Evolutionary conservation across 2,797 vertebrate genomes (phyloP).

Genomic region (Megalops cyprinoides): DNA sequence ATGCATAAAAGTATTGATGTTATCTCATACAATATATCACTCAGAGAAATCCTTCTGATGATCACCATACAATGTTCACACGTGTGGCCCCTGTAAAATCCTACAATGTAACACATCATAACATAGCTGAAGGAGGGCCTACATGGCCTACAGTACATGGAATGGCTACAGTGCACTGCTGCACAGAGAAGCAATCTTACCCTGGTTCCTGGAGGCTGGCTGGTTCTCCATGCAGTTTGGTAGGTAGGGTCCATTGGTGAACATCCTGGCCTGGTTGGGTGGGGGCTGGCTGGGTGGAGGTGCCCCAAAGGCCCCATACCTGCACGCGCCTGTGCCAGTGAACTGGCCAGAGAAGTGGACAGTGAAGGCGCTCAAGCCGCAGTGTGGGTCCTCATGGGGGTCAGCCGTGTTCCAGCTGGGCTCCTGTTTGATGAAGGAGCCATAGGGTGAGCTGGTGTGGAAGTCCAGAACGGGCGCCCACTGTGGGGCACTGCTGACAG

Average conservation of each 20-base stretch:
- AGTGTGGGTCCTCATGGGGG: slow-evolving; percentile 86
- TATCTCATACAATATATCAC: too few species aligned
- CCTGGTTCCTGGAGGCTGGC: slow-evolving; percentile 86
- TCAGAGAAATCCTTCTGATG: too few species aligned
- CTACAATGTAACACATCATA: too few species aligned
- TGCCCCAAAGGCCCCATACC: slow-evolving; percentile 89
- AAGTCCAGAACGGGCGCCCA: slow-evolving; percentile 90
- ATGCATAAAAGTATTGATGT: too few species aligned
- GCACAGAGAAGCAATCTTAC: slow-evolving; percentile 60
- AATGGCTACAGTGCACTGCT: not conserved
- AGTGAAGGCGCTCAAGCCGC: slow-evolving; percentile 92
- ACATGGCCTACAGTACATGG: too few species aligned
- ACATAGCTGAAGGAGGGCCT: too few species aligned
- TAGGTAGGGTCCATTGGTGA: slow-evolving; percentile 89
- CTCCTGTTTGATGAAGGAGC: slow-evolving; percentile 96
- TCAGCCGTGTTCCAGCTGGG: slow-evolving; percentile 88
- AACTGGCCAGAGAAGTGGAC: slow-evolving; percentile 98
- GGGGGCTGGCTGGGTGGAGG: slow-evolving; percentile 86
- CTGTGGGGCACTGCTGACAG: slow-evolving; percentile 87
- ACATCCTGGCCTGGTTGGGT: slow-evolving; percentile 86
- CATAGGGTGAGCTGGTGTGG: slow-evolving; percentile 86
- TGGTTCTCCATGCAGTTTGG: slow-evolving; percentile 93
- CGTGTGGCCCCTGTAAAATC: too few species aligned
- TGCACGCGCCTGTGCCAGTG: slow-evolving; percentile 92
- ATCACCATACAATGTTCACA: too few species aligned